Conservation (phyloP, 2,797 vertebrate species). For the Karalla daura region DNA sequence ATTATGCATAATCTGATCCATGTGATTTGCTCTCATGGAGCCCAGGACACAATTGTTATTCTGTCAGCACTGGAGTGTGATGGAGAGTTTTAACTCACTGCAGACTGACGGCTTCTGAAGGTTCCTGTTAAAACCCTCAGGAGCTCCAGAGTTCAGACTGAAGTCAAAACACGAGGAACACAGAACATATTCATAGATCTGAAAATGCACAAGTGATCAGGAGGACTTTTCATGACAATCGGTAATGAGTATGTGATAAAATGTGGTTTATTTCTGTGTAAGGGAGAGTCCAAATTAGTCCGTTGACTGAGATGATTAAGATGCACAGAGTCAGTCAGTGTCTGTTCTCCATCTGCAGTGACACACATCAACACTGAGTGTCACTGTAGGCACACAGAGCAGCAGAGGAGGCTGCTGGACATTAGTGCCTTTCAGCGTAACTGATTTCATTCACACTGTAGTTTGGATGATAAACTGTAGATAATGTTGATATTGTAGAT, state of each 20-base stretch:
- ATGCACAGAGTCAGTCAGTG: neutral
- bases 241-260: neutral
- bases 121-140: constrained; percentile 9
- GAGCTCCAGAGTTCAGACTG: neutral
- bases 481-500: too few species aligned
- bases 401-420: neutral
- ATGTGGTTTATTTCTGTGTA: too few species aligned
- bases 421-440: too few species aligned
- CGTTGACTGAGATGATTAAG: constrained; percentile 1
- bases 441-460: neutral
- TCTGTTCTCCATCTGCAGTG: constrained; percentile 41
- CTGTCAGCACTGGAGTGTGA: constrained; percentile 42
- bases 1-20: constrained; percentile 71
- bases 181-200: neutral
- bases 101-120: neutral
- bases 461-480: neutral
- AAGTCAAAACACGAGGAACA: neutral
- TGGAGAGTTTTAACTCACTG: constrained; percentile 28
- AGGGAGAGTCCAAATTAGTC: neutral
- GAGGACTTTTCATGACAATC: neutral
- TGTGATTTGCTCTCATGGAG: constrained; percentile 29
- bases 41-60: constrained; percentile 62
- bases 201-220: neutral
- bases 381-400: constrained; percentile 60
- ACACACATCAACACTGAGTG: constrained; percentile 58